Percentiles rank a stretch among this genome's conserved stretches.
Conservation (phyloP, 2,797 vertebrate species). For the Lophius americanus region DNA sequence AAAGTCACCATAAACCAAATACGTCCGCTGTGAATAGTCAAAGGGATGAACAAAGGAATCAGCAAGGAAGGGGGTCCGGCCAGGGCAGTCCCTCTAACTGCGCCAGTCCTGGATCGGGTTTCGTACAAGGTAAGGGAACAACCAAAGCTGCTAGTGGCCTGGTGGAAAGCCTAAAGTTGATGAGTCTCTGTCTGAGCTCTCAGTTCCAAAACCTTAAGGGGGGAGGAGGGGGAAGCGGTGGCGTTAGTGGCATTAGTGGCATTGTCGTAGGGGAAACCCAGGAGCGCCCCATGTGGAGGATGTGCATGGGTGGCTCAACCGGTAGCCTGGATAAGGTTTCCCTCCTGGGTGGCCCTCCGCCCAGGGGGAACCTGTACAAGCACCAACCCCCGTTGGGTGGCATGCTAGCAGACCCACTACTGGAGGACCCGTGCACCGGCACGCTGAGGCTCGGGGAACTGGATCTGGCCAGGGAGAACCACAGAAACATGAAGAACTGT, state of each 20-base stretch:
- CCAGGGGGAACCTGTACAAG: constrained; percentile 68
- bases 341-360: constrained; percentile 72
- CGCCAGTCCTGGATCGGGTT: constrained; percentile 71
- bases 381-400: constrained; percentile 65
- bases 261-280: constrained; percentile 83
- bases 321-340: constrained; percentile 84
- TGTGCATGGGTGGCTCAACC: constrained; percentile 90
- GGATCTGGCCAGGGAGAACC: constrained; percentile 87
- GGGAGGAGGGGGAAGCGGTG: constrained; percentile 53
- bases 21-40: constrained; percentile 65
- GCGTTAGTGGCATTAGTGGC: constrained; percentile 48
- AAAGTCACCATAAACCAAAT: constrained; percentile 81
- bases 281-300: constrained; percentile 94
- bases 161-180: constrained; percentile 94
- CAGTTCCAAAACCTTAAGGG: constrained; percentile 86
- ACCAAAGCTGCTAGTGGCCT: constrained; percentile 87
- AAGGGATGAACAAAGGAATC: constrained; percentile 77
- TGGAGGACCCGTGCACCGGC: constrained; percentile 82
- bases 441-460: constrained; percentile 85
- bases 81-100: constrained; percentile 80
- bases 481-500: constrained; percentile 92
- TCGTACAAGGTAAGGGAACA: constrained; percentile 77
- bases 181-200: constrained; percentile 94
- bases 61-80: constrained; percentile 38
- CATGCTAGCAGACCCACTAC: constrained; percentile 63